Evolutionary conservation across 2,113 vertebrate genomes (phyloP).

Genomic region (Eurypyga helias): DNA sequence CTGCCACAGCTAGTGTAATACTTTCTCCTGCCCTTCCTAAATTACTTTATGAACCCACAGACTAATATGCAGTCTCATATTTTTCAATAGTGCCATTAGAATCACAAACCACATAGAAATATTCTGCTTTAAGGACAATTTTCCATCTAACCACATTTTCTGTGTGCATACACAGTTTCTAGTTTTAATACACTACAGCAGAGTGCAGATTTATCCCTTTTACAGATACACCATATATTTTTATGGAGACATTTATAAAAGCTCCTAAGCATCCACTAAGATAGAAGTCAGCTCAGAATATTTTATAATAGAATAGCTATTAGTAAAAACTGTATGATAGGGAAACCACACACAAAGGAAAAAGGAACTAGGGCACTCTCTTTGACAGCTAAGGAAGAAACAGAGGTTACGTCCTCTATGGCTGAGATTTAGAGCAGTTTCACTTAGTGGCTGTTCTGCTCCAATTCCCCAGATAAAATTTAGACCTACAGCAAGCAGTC

Average conservation of each 20-base stretch:
- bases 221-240: conserved; percentile 25
- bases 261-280: conserved; percentile 18
- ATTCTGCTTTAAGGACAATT: not conserved
- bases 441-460: conserved; percentile 72
- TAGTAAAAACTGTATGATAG: conserved; percentile 7
- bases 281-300: conserved; percentile 9
- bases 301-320: conserved; percentile 27
- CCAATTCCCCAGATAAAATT: conserved; percentile 73
- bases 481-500: conserved; percentile 70
- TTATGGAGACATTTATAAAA: conserved; percentile 41
- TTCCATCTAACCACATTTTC: not conserved
- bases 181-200: conserved; percentile 12
- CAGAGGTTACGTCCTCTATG: conserved; percentile 45
- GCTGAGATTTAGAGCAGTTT: conserved; percentile 67
- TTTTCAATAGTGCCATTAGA: not conserved
- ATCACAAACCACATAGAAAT: not conserved
- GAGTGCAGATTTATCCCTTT: not conserved
- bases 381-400: conserved; percentile 58
- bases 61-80: not conserved
- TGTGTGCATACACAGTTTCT: not conserved
- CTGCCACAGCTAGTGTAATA: not conserved
- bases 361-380: conserved; percentile 17
- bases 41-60: not conserved
- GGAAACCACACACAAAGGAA: not conserved
- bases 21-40: not conserved